A percentile compares a stretch with the other conserved stretches of the same genome.
These are phyloP conservation scores for Perithous albicinctus DNA, from an alignment of 2,888 invertebrate genomes.

Conservation along the genomic window DNA sequence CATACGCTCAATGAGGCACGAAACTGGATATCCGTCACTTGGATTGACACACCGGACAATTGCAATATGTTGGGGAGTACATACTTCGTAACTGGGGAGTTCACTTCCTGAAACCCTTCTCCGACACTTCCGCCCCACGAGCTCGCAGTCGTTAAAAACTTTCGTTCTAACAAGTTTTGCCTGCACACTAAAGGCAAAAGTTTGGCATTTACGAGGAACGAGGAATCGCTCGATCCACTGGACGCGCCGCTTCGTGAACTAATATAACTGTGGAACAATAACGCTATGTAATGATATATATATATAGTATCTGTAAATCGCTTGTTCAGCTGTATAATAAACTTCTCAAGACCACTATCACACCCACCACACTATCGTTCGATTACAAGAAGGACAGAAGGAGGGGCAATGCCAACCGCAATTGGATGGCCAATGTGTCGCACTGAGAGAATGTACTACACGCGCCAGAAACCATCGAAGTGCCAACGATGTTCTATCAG, in stretches of 20 bases:
- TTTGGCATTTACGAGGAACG: constrained; percentile 43
- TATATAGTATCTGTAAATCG: constrained; percentile 31
- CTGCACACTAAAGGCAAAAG: constrained; percentile 43
- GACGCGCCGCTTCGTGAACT: constrained; percentile 26
- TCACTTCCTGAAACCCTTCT: constrained; percentile 29
- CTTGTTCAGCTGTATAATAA: constrained; percentile 35
- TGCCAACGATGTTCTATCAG: too few relatives aligned
- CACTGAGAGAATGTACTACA: too few relatives aligned
- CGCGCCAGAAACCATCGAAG: too few relatives aligned
- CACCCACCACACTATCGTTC: not conserved
- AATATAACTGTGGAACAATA: constrained; percentile 44
- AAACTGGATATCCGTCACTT: constrained; percentile 16
- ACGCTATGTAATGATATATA: constrained; percentile 13
- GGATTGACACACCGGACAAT: constrained; percentile 27
- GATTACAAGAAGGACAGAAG: not conserved
- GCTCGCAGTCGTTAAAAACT: constrained; percentile 53
- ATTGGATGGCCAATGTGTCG: not conserved
- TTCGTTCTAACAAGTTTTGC: constrained; percentile 44
- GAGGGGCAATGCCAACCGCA: not conserved
- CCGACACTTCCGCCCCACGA: constrained; percentile 7
- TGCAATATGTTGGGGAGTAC: not conserved
- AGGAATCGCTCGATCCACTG: constrained; percentile 27
- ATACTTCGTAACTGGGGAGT: constrained; percentile 32
- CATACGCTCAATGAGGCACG: not conserved
- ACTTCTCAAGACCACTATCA: constrained; percentile 32